A percentile compares a stretch with the other conserved stretches of the same genome.
phyloP scores from a whole-genome alignment of 2,797 vertebrate species.

The Sibirionetta formosa region DNA sequence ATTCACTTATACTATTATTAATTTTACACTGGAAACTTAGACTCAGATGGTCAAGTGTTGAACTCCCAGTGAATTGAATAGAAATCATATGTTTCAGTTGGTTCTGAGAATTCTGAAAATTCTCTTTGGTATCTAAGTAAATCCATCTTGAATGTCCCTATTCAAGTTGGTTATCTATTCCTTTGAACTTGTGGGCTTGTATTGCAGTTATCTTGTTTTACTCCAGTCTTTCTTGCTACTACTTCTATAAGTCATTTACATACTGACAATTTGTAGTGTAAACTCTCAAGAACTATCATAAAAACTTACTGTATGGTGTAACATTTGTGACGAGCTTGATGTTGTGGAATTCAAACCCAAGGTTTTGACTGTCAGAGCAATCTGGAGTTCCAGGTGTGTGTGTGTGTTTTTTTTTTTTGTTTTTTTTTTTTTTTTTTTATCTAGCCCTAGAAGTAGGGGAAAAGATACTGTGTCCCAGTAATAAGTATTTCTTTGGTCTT shows the following conservation, averaged over 20 bases:
- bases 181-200: not conserved
- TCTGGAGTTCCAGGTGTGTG: slow-evolving; percentile 1
- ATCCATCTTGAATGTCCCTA: not conserved
- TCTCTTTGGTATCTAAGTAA: not conserved
- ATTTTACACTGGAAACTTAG: not conserved
- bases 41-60: not conserved
- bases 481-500: not conserved
- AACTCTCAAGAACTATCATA: not conserved
- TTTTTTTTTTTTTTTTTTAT: not conserved
- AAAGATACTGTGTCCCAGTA: not conserved
- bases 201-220: not conserved
- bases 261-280: not conserved
- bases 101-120: not conserved
- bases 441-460: not conserved
- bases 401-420: not conserved
- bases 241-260: not conserved
- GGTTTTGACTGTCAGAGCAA: not conserved
- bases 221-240: not conserved
- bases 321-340: not conserved
- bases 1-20: rapidly evolving
- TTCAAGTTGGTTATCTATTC: too few species aligned
- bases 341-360: not conserved
- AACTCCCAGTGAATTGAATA: not conserved
- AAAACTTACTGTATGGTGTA: not conserved
- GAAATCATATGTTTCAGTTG: not conserved